phyloP scores from a whole-genome alignment of 2,888 invertebrate species.

The Cosmopolites sordidus region DNA sequence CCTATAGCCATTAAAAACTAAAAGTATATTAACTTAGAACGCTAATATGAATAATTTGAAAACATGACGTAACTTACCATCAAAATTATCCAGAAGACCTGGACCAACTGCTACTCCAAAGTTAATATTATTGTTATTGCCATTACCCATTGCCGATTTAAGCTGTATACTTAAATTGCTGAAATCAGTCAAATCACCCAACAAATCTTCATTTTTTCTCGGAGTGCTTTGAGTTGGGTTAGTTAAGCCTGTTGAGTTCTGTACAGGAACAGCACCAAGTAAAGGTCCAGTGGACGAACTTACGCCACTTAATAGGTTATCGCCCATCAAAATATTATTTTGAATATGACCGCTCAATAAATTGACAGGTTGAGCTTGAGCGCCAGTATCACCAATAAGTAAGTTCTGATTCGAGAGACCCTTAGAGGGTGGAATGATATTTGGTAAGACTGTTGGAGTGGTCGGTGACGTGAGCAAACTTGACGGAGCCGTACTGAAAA shows the following conservation, averaged over 20 bases:
- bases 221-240: not conserved
- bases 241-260: constrained; percentile 8
- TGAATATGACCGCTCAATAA: not conserved
- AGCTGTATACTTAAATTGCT: constrained; percentile 36
- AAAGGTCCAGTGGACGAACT: constrained; percentile 1
- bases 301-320: constrained; percentile 26
- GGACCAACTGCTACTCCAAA: constrained; percentile 17
- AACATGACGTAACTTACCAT: constrained; percentile 19
- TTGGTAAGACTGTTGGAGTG: constrained; percentile 23
- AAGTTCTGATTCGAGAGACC: constrained; percentile 19
- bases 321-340: constrained; percentile 9
- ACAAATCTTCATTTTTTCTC: constrained; percentile 35
- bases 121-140: constrained; percentile 29
- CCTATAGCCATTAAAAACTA: too few species aligned
- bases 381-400: constrained; percentile 12
- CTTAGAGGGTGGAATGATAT: constrained; percentile 17
- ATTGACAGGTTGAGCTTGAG: constrained; percentile 11
- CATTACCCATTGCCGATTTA: constrained; percentile 4
- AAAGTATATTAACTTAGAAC: too few species aligned
- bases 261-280: constrained; percentile 4
- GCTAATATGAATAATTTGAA: too few species aligned
- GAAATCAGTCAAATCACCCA: constrained; percentile 42
- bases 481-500: constrained; percentile 22
- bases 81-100: constrained; percentile 28
- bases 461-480: constrained; percentile 24